phyloP scores from a whole-genome alignment of 2,797 vertebrate genomes.

The Carcharodon carcharias region DNA sequence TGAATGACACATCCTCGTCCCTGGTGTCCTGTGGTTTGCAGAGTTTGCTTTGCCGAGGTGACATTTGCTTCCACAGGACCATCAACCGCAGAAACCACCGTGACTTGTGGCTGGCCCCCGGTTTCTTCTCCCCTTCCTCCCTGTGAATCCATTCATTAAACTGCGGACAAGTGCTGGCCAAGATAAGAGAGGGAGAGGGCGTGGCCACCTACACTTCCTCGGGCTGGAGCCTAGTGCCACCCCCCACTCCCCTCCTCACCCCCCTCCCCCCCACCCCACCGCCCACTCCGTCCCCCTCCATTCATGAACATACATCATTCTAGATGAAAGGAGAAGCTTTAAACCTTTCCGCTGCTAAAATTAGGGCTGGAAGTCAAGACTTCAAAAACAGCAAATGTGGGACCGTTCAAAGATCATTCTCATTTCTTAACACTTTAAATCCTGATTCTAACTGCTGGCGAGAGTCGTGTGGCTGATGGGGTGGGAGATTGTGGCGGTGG shows the following conservation, averaged over 20 bases:
- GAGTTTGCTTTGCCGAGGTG: background rate
- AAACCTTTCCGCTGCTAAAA: background rate
- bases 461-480: too few relatives aligned
- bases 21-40: background rate
- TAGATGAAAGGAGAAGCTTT: slow-evolving; percentile 1
- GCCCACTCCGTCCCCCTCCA: background rate
- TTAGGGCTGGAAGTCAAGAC: background rate
- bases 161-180: background rate
- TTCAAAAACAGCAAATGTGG: background rate
- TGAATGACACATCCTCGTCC: slow-evolving; percentile 9
- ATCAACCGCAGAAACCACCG: slow-evolving; percentile 18
- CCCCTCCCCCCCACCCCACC: background rate
- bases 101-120: background rate
- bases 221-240: background rate
- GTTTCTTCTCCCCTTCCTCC: background rate
- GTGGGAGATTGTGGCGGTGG: background rate
- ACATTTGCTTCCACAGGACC: background rate
- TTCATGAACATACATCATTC: slow-evolving; percentile 26
- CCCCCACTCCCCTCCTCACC: background rate
- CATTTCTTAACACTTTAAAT: background rate
- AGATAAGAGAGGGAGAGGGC: slow-evolving; percentile 4
- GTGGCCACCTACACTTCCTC: background rate
- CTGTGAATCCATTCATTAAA: slow-evolving; percentile 23
- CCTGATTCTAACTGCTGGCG: background rate
- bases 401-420: background rate